Conservation (phyloP, 1,140 invertebrate genomes). For the Melanaphis sacchari region DNA sequence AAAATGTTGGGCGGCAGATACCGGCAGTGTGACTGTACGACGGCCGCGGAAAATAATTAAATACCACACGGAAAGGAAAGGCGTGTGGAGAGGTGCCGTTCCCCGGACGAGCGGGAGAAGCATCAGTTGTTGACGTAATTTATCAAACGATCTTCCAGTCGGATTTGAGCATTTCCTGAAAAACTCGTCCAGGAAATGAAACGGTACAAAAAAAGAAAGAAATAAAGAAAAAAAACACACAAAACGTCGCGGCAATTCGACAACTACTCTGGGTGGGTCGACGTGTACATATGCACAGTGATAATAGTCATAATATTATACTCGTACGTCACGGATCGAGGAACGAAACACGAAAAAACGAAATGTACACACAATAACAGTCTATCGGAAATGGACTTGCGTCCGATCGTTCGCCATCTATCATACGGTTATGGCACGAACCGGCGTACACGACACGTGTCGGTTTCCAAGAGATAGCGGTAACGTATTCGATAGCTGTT, state of each 20-base stretch:
- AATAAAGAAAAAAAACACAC: neutral
- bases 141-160: constrained; percentile 41
- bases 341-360: neutral
- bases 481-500: neutral
- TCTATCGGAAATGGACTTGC: neutral
- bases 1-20: neutral
- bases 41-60: constrained; percentile 38
- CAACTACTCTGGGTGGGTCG: neutral
- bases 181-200: neutral
- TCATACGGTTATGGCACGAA: neutral
- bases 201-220: neutral
- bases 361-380: neutral
- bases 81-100: neutral
- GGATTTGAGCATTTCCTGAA: neutral
- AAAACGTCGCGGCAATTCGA: neutral
- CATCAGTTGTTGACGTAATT: constrained; percentile 35
- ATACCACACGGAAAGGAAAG: neutral
- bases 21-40: neutral
- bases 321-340: neutral
- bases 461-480: constrained; percentile 51
- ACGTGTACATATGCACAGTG: neutral
- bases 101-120: neutral
- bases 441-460: neutral
- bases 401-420: constrained; percentile 37
- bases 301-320: neutral